Conservation (phyloP, 2,797 vertebrate genomes). For the Antennarius maculatus region DNA sequence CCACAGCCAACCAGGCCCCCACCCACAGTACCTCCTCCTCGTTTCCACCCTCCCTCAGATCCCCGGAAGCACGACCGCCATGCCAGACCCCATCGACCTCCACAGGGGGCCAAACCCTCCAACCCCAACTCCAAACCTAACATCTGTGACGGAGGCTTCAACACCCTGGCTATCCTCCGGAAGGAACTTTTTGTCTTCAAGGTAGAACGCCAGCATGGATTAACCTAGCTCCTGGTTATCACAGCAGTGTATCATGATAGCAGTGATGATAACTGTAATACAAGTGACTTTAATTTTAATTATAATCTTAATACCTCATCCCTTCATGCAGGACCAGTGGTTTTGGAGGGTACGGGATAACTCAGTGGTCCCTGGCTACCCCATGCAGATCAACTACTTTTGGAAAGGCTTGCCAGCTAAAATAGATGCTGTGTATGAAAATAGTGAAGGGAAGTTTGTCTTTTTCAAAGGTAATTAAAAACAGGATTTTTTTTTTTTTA, state of each 20-base stretch:
- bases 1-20: slow-evolving; percentile 94
- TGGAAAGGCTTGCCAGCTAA: slow-evolving; percentile 95
- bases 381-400: slow-evolving; percentile 98
- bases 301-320: not conserved
- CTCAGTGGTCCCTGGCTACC: slow-evolving; percentile 96
- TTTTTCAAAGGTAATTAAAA: slow-evolving; percentile 96
- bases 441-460: slow-evolving; percentile 97
- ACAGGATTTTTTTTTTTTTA: not conserved
- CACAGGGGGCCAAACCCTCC: slow-evolving; percentile 90
- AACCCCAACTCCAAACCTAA: slow-evolving; percentile 95
- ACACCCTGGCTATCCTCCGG: slow-evolving; percentile 96
- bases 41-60: slow-evolving; percentile 90
- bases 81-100: slow-evolving; percentile 90
- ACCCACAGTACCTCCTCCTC: slow-evolving; percentile 92
- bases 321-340: slow-evolving; percentile 91
- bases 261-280: not conserved
- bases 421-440: slow-evolving; percentile 98
- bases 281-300: not conserved
- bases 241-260: not conserved
- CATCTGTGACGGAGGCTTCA: slow-evolving; percentile 99
- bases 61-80: slow-evolving; percentile 93
- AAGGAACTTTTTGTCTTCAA: slow-evolving; percentile 99
- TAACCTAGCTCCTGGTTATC: slow-evolving; percentile 1
- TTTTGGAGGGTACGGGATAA: slow-evolving; percentile 98
- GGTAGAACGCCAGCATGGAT: slow-evolving; percentile 75